Evolutionary conservation across 2,113 vertebrate species (phyloP), one percentile per base, ranked within the genome.

Genomic region (Sander vitreus): DNA sequence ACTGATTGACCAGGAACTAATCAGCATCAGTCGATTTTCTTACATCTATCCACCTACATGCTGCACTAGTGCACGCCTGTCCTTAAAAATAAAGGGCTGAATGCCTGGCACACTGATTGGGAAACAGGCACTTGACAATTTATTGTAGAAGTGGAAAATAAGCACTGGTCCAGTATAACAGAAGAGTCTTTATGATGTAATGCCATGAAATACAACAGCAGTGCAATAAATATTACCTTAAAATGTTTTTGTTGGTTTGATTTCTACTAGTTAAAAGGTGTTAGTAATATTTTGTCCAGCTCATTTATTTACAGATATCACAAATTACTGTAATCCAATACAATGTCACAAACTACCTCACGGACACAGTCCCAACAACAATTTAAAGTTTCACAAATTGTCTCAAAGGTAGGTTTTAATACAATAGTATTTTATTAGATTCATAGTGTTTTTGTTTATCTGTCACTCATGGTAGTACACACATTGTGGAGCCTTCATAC

Each of bases 1-100:
- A 53, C 39, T 66, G 53, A 84, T 23, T 73, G 19, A 66, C 60
- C 70, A 66, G 25, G 59, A 65, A 81, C 54, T 87, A 70, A 87
- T 85, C 62, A 73, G 73, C 51, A 57, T 51, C 47, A 2, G 51
- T 69, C 63, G 14, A 68, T 73, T 67, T 69, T 55, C 30, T 74
- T 74, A 67, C 23, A 64, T 74, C 60, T 12, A 25, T 54, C 48
- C 64, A 77, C 63, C 50, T 21, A 69, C n/a, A 15, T 30, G 70
- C 39, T 77, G 77, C 73, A 66, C 33, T 55, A 27, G n/a, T 25
- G 36, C 53, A 63, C 3, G 21, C 50, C 39, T 14, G 43, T 30
- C 60, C 13, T 45, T 65, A 33, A 69, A 30, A 55, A 76, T 62
- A 65, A 48, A 69, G 19, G 7, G 21, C 74, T 58, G 39, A 68